phyloP scores from a whole-genome alignment of 2,888 invertebrate species.

The Ethmia dodecea region DNA sequence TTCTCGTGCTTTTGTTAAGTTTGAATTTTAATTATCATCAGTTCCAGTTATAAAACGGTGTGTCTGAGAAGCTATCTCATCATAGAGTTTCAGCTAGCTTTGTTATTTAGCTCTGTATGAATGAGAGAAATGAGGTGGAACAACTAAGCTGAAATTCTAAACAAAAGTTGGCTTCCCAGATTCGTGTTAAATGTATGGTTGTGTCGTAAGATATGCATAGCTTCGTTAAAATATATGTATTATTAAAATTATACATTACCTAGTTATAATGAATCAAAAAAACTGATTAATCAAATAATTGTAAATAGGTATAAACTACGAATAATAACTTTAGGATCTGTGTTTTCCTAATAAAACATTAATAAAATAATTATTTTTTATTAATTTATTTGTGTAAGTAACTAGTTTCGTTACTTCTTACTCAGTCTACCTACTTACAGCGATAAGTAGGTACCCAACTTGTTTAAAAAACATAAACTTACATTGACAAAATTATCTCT shows the following conservation, averaged over 20 bases:
- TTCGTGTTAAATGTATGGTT: conserved; percentile 77
- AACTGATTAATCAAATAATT: conserved; percentile 61
- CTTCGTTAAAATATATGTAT: conserved; percentile 67
- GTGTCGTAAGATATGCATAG: conserved; percentile 77
- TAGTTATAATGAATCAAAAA: conserved; percentile 55
- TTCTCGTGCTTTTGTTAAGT: conserved; percentile 70
- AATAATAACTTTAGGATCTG: conserved; percentile 59
- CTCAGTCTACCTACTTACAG: too few species aligned
- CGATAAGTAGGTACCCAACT: too few species aligned
- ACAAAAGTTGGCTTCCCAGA: conserved; percentile 37
- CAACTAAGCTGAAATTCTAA: conserved; percentile 46
- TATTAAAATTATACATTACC: conserved; percentile 63
- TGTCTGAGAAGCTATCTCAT: too few species aligned
- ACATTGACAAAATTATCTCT: too few species aligned
- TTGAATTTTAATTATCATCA: conserved; percentile 67
- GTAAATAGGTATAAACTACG: conserved; percentile 65
- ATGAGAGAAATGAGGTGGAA: conserved; percentile 72
- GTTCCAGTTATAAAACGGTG: conserved; percentile 76
- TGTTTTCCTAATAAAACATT: conserved; percentile 74
- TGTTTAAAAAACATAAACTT: too few species aligned
- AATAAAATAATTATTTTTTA: conserved; percentile 25
- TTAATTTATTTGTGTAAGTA: too few species aligned
- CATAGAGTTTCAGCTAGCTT: too few species aligned
- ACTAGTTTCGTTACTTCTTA: too few species aligned
- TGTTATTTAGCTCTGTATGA: too few species aligned